Evolutionary conservation across 2,113 vertebrate genomes (phyloP), one percentile per base, ranked within the genome.

Genomic region (Maccullochella peelii): DNA sequence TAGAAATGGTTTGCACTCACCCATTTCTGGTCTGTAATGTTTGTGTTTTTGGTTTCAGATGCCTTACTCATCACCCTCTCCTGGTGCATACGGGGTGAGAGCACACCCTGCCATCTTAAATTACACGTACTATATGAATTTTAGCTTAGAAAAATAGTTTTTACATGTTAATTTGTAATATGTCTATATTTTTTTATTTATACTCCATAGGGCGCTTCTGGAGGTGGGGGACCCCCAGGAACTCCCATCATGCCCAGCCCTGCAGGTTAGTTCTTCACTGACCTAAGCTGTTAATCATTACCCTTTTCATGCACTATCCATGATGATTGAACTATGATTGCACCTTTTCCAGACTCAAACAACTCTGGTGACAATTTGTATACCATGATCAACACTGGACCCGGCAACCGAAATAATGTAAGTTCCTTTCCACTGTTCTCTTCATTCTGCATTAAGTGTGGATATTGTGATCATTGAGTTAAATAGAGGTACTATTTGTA

Each of bases 301-400:
- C 18, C 42, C 6, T 33, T 74, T 40, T 62, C 30, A 73, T 55
- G 1, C 2, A 8, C 6, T 62, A 1, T 52, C 21, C n/a, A n/a
- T n/a, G n/a, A n/a, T n/a, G n/a, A n/a, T n/a, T n/a, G n/a, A n/a
- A n/a, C n/a, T n/a, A 30, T 58, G 4, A 63, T 58, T 69, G 1
- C 20, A n/a, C 2, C 18, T 69, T 70, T 91, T 89, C 75, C 94
- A 99, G 98, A 99, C 95, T 99, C 98, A 88, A 99, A 98, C 95
- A 99, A 99, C 95, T 99, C 98, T 94, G 98, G 98, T 94, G 98
- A 99, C 95, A 99, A 99, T 95, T 97, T 99, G 94, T 99, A 99
- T 96, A 99, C 98, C 94, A 99, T 99, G 97, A 99, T 99, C 95
- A 99, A 98, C 96, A 97, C 97, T 83, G 97, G 98, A 95, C 97